Percentiles rank a stretch among this genome's conserved stretches.
Evolutionary conservation across 2,797 vertebrate species (phyloP).

Genomic region (Lagodon rhomboides): DNA sequence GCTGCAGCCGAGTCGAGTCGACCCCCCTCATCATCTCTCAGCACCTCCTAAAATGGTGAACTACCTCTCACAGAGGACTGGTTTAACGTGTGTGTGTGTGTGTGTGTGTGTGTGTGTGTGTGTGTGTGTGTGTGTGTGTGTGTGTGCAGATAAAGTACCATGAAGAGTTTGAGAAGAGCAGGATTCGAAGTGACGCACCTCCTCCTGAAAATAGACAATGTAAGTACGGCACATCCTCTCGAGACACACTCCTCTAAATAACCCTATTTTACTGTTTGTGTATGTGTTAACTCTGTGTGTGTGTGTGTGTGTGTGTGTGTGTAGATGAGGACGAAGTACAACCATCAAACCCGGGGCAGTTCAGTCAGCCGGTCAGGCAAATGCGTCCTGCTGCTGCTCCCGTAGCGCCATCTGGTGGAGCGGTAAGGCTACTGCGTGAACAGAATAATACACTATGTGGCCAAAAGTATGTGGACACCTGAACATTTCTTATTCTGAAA

Average conservation of each 20-base stretch:
- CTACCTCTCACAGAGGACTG: background rate
- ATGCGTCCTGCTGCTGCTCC: slow-evolving; percentile 69
- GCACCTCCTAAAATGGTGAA: slow-evolving; percentile 57
- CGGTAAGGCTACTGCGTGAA: slow-evolving; percentile 67
- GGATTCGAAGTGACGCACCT: slow-evolving; percentile 88
- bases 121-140: background rate
- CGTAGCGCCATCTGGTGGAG: slow-evolving; percentile 76
- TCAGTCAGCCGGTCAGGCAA: slow-evolving; percentile 69
- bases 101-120: slow-evolving; percentile 5
- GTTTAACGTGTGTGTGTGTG: slow-evolving; percentile 25
- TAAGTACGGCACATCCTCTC: slow-evolving; percentile 27
- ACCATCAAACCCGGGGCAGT: slow-evolving; percentile 52
- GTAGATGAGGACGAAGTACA: slow-evolving; percentile 60
- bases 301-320: background rate
- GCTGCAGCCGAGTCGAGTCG: background rate
- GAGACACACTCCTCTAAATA: background rate
- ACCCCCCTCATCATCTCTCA: slow-evolving; percentile 11
- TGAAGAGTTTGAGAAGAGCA: slow-evolving; percentile 95
- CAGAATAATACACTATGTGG: no score
- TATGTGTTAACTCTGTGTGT: background rate
- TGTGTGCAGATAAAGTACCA: slow-evolving; percentile 94
- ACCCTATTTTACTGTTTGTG: background rate
- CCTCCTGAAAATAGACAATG: slow-evolving; percentile 82
- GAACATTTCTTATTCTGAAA: no score
- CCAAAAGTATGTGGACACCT: background rate